A percentile compares a stretch with the other conserved stretches of the same genome.
These are phyloP conservation scores for Cyprinella venusta DNA, from an alignment of 2,797 vertebrate genomes.

Conservation along the genomic window DNA sequence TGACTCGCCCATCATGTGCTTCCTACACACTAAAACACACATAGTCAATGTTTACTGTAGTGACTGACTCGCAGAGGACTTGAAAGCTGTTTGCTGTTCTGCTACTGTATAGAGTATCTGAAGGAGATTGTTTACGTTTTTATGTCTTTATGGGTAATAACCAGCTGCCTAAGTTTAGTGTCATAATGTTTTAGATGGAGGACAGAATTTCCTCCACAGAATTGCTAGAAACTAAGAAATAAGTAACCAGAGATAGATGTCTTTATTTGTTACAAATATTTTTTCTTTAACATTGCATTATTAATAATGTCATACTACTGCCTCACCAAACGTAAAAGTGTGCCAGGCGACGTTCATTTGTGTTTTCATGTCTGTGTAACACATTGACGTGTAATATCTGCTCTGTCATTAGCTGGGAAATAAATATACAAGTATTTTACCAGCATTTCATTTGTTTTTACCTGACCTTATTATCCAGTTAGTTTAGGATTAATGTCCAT, in stretches of 20 bases:
- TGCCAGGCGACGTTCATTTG: slow-evolving; percentile 30
- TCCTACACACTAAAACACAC: slow-evolving; percentile 9
- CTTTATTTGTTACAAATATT: slow-evolving; percentile 9
- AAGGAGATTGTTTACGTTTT: slow-evolving; percentile 34
- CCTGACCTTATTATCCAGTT: background rate
- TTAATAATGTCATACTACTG: slow-evolving; percentile 37
- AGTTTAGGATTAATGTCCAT: too few species aligned
- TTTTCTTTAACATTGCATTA: slow-evolving; percentile 11
- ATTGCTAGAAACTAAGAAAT: slow-evolving; percentile 8
- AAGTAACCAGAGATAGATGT: background rate
- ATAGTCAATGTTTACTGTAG: slow-evolving; percentile 30
- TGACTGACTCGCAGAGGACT: slow-evolving; percentile 12
- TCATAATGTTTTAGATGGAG: slow-evolving; percentile 35
- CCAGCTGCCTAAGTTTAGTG: slow-evolving; percentile 30
- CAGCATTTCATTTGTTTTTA: background rate
- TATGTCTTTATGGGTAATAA: slow-evolving; percentile 5
- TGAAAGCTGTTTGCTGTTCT: slow-evolving; percentile 25
- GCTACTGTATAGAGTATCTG: slow-evolving; percentile 13
- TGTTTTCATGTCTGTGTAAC: slow-evolving; percentile 25
- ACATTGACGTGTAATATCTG: slow-evolving; percentile 28
- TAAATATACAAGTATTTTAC: slow-evolving; percentile 32
- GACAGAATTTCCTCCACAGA: background rate
- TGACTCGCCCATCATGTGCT: background rate
- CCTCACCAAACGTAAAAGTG: slow-evolving; percentile 41
- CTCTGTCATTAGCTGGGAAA: slow-evolving; percentile 21